Percentiles rank a stretch among this genome's conserved stretches.
Conservation (phyloP, 1,140 invertebrate species). For the Bathynomus jamesi region DNA sequence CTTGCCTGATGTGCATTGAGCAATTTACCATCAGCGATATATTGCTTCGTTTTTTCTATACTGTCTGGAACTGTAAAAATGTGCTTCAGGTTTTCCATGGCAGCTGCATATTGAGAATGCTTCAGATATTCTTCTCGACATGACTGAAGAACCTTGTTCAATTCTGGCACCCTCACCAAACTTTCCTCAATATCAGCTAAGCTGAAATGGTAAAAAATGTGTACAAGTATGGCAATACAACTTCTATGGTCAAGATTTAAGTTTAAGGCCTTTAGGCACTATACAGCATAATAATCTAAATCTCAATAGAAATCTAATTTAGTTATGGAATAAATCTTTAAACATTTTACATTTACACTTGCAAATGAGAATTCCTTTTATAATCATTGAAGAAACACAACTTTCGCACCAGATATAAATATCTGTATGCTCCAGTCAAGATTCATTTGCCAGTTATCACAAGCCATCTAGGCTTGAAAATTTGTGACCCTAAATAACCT, state of each 20-base stretch:
- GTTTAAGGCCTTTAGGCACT: background rate
- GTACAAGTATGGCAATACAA: background rate
- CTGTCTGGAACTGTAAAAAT: slow-evolving; percentile 96
- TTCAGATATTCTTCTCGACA: slow-evolving; percentile 86
- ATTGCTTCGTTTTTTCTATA: slow-evolving; percentile 85
- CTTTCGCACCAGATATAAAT: too few species aligned
- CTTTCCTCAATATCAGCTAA: slow-evolving; percentile 55
- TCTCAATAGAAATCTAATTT: too few species aligned
- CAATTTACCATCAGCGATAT: slow-evolving; percentile 90
- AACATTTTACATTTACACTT: too few species aligned
- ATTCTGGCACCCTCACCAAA: slow-evolving; percentile 57
- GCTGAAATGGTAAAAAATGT: slow-evolving; percentile 43
- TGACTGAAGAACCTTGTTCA: slow-evolving; percentile 69
- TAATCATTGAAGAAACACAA: too few species aligned
- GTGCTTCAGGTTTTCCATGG: slow-evolving; percentile 95
- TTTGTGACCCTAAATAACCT: too few species aligned
- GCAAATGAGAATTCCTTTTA: too few species aligned
- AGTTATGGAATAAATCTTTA: too few species aligned
- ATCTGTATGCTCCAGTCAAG: too few species aligned
- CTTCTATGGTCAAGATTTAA: background rate
- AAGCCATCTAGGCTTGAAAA: too few species aligned
- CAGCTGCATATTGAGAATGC: slow-evolving; percentile 92
- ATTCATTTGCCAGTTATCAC: too few species aligned
- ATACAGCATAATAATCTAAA: too few species aligned
- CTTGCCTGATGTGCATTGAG: slow-evolving; percentile 80